phyloP scores from a whole-genome alignment of 2,888 invertebrate species.

The Drosophila birchii region DNA sequence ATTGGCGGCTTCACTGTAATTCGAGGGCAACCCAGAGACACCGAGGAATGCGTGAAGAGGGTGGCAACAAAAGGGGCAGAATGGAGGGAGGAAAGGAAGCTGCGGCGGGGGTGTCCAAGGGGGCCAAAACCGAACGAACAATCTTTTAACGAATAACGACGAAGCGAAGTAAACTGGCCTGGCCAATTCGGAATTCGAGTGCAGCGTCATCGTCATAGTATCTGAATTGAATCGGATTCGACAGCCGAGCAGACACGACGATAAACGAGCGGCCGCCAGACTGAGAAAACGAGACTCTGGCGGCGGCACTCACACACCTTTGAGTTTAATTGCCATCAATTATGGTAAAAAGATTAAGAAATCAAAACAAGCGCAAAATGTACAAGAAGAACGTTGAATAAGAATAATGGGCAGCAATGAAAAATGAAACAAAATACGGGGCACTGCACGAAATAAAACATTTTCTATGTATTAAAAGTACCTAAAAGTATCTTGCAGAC shows the following conservation, averaged over 20 bases:
- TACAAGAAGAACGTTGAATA: conserved; percentile 68
- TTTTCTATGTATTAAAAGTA: background rate
- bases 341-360: conserved; percentile 82
- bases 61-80: conserved; percentile 6
- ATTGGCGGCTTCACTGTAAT: conserved; percentile 33
- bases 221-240: conserved; percentile 38
- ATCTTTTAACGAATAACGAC: conserved; percentile 42
- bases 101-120: conserved; percentile 20
- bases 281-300: conserved; percentile 37
- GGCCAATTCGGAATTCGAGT: conserved; percentile 49
- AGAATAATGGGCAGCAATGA: conserved; percentile 61
- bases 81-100: conserved; percentile 3
- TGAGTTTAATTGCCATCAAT: conserved; percentile 81
- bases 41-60: conserved; percentile 17
- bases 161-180: conserved; percentile 41
- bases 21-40: conserved; percentile 19
- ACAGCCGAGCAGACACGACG: conserved; percentile 57
- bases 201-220: conserved; percentile 35
- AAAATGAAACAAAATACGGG: conserved; percentile 55
- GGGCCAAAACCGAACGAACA: conserved; percentile 38
- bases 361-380: conserved; percentile 79
- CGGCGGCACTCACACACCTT: conserved; percentile 76
- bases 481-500: too few species aligned
- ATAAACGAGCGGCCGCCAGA: conserved; percentile 41
- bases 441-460: conserved; percentile 19